Conservation (phyloP, 2,797 vertebrate genomes). For the Rhinatrema bivittatum region DNA sequence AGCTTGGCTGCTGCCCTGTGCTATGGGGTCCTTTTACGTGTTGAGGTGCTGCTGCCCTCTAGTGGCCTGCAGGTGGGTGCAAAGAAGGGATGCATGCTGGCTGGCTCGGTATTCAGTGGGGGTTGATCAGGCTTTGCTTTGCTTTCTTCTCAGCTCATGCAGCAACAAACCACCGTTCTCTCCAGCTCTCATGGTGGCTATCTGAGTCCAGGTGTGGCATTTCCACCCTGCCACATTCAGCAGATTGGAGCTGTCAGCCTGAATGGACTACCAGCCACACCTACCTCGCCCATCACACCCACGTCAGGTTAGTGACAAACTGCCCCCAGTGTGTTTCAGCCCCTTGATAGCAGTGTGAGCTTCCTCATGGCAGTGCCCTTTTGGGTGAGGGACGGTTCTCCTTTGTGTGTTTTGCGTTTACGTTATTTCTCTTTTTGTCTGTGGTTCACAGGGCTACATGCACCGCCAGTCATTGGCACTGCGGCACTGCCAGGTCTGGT, state of each 20-base stretch:
- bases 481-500: conserved; percentile 84
- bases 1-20: too few species aligned
- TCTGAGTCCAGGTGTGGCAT: conserved; percentile 84
- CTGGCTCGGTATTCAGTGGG: neutral
- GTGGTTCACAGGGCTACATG: conserved; percentile 76
- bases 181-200: conserved; percentile 90
- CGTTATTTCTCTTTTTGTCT: neutral
- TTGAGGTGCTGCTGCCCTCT: accelerated
- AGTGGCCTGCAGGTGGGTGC: accelerated
- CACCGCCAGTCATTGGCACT: conserved; percentile 85
- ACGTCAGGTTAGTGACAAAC: conserved; percentile 77
- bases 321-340: conserved; percentile 44
- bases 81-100: too few species aligned
- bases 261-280: conserved; percentile 80
- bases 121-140: too few species aligned
- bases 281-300: conserved; percentile 79
- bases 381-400: too few species aligned
- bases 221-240: conserved; percentile 91
- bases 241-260: conserved; percentile 95
- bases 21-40: too few species aligned
- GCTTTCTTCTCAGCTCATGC: conserved; percentile 80
- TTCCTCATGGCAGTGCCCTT: neutral
- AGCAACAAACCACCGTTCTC: conserved; percentile 94
- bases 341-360: neutral
- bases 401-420: too few species aligned